Conservation (phyloP, 2,113 vertebrate genomes). For the Bujurquina vittata region DNA sequence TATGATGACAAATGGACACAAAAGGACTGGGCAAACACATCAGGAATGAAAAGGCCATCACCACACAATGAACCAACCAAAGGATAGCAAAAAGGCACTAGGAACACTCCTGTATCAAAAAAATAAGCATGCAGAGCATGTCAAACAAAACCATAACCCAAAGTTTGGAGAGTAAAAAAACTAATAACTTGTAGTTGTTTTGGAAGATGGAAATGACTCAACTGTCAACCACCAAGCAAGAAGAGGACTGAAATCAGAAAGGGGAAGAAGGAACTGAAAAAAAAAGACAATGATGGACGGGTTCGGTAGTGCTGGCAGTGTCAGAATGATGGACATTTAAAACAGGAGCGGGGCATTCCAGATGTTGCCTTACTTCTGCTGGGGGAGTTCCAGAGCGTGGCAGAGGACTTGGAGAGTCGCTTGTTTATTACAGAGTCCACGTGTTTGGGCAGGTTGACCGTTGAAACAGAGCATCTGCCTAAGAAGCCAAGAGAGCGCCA, state of each 20-base stretch:
- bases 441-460: conserved; percentile 99
- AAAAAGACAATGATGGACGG: conserved; percentile 57
- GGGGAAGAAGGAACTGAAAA: conserved; percentile 51
- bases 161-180: conserved; percentile 15
- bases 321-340: conserved; percentile 56
- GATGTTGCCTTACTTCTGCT: conserved; percentile 94
- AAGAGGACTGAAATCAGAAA: conserved; percentile 59
- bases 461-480: conserved; percentile 97
- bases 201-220: conserved; percentile 59
- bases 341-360: conserved; percentile 56
- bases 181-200: neutral
- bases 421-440: conserved; percentile 99
- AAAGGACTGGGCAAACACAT: conserved; percentile 38
- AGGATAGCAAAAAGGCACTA: conserved; percentile 33
- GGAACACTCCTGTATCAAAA: conserved; percentile 23
- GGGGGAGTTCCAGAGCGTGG: conserved; percentile 99
- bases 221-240: conserved; percentile 56
- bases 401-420: conserved; percentile 99
- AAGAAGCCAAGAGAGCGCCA: conserved; percentile 89
- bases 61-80: conserved; percentile 60
- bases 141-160: conserved; percentile 24
- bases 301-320: conserved; percentile 52
- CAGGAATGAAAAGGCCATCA: conserved; percentile 61
- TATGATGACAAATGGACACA: conserved; percentile 28
- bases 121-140: conserved; percentile 46